Evolutionary conservation across 2,113 vertebrate genomes (phyloP).

Genomic region (Carlito syrichta): DNA sequence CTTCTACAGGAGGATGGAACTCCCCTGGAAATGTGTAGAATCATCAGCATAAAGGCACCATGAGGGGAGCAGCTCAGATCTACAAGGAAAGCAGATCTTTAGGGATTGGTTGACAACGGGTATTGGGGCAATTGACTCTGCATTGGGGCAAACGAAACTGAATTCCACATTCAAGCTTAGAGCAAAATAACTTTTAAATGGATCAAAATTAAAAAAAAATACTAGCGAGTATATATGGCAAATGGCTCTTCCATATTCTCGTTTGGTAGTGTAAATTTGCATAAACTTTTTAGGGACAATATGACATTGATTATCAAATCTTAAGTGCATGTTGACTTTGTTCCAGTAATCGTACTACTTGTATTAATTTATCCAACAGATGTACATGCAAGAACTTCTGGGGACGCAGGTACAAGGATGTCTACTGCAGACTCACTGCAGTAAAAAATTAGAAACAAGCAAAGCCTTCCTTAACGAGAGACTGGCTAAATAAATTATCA

Average conservation of each 20-base stretch:
- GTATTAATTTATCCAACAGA: conserved; percentile 20
- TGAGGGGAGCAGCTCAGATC: background rate
- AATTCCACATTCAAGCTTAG: background rate
- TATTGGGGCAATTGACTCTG: background rate
- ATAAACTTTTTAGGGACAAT: background rate
- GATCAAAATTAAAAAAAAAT: background rate
- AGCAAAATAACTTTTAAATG: background rate
- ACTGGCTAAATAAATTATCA: background rate
- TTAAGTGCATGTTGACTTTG: background rate
- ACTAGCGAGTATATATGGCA: background rate
- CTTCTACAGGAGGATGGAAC: background rate
- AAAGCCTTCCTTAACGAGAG: background rate
- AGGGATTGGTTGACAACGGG: background rate
- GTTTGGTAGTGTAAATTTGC: background rate
- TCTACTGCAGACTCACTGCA: background rate
- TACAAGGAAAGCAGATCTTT: background rate
- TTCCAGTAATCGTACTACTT: background rate
- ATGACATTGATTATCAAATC: background rate
- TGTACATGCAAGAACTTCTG: background rate
- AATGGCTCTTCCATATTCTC: background rate
- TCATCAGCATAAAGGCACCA: background rate
- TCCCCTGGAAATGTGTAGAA: background rate
- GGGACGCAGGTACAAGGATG: background rate
- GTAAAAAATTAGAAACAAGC: background rate
- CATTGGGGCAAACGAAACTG: background rate